Evolutionary conservation across 2,888 invertebrate genomes (phyloP), one percentile per base, ranked within the genome.

Genomic region (Carpatolechia fugitivella): DNA sequence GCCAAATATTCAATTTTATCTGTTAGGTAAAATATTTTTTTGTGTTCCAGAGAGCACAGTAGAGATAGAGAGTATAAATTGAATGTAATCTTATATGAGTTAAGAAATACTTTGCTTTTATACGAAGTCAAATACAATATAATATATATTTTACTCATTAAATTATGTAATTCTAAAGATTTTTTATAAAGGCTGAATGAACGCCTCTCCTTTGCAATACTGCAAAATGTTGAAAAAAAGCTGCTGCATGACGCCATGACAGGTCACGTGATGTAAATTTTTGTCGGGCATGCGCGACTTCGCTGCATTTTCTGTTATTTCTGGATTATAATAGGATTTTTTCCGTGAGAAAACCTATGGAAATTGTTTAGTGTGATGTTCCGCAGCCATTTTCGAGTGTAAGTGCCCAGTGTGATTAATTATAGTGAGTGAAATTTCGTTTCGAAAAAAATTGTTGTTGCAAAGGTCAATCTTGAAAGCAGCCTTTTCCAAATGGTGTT

Each of bases 191-290:
- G 56, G 53, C 49, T 57, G 54, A 11, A 51, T 51, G 24, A 1
- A 4, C 11, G 5, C 1, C 8, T 14, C 4, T 2, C 38, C 24
- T n/a, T 50, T 30, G 53, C 48, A 14, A 16, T 10, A 53, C 49
- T 20, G 38, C 52, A 41, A 49, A 44, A n/a, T 8, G 55, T 59
- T 60, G n/a, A 56, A 66, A 68, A 66, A 63, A 51, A 1, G 41
- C 13, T 35, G n/a, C 53, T 52, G 54, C 60, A 61, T 58, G 85
- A 88, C 89, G 89, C 89, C 89, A 89, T 90, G 89, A 90, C 88
- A 89, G 89, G 81, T 90, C 89, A 90, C 89, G 89, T 90, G 89
- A 90, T 83, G 86, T 89, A 89, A 90, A 89, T 89, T 89, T 88
- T 82, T 78, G 82, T 85, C 73, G 79, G 87, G 82, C 90, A 89